Conservation (phyloP, 2,797 vertebrate species). For the Sylvilagus floridanus region DNA sequence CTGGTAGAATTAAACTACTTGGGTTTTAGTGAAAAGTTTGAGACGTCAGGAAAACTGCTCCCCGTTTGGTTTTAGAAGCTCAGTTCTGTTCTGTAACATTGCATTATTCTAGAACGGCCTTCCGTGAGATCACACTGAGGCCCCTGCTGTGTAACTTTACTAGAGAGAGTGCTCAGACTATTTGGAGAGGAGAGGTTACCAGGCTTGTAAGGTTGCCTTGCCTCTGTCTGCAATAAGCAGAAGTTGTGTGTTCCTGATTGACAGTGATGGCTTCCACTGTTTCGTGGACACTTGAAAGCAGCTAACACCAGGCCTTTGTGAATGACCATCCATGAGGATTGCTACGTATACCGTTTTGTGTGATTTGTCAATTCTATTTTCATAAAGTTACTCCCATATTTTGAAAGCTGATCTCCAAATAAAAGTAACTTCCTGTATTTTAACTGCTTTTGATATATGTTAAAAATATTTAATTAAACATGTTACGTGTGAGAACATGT, state of each 20-base stretch:
- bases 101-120: not conserved
- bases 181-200: conserved; percentile 6
- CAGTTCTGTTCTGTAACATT: not conserved
- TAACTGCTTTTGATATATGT: conserved; percentile 46
- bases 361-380: conserved; percentile 53
- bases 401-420: conserved; percentile 42
- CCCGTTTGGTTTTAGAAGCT: conserved; percentile 41
- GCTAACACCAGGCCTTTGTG: not conserved
- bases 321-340: too few species aligned
- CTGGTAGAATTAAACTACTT: conserved; percentile 41
- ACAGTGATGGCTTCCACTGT: not conserved
- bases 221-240: not conserved
- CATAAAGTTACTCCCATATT: conserved; percentile 36
- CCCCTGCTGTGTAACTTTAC: not conserved
- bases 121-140: not conserved
- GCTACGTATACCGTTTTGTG: conserved; percentile 11
- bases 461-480: conserved; percentile 36
- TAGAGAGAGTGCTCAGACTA: not conserved
- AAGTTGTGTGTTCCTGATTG: not conserved
- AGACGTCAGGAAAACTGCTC: not conserved
- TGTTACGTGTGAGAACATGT: conserved; percentile 26
- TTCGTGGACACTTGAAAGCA: not conserved
- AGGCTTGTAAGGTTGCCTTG: not conserved
- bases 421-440: conserved; percentile 22
- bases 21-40: conserved; percentile 35